Conservation (phyloP, 2,113 vertebrate species). For the Melanostigma gelatinosum region DNA sequence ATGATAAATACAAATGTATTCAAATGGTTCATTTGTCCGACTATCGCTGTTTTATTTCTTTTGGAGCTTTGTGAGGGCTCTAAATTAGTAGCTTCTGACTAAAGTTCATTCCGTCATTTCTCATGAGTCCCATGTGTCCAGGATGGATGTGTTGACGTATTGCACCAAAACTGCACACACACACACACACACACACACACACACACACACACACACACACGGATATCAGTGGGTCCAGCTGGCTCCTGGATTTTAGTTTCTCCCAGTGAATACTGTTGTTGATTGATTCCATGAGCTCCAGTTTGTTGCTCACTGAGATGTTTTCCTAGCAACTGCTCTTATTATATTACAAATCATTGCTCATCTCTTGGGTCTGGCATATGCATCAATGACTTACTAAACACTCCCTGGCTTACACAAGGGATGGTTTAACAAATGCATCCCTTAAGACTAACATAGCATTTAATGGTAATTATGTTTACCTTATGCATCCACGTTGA, state of each 20-base stretch:
- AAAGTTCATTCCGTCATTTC: conserved; percentile 35
- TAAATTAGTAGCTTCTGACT: conserved; percentile 36
- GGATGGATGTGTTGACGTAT: conserved; percentile 44
- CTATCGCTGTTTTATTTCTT: conserved; percentile 28
- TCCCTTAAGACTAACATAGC: not conserved
- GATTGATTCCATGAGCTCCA: conserved; percentile 55
- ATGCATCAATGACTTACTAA: conserved; percentile 48
- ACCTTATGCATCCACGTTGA: not conserved
- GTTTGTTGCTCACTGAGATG: conserved; percentile 30
- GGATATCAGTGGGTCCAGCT: conserved; percentile 16
- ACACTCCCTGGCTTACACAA: conserved; percentile 15
- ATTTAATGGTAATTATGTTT: not conserved
- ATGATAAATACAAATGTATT: conserved; percentile 1
- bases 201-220: conserved; percentile 11
- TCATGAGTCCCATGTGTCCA: conserved; percentile 53
- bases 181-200: not conserved
- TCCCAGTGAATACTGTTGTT: conserved; percentile 51
- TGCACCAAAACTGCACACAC: conserved; percentile 37
- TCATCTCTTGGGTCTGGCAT: conserved; percentile 57
- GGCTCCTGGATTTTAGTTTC: conserved; percentile 46
- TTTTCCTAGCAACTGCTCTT: conserved; percentile 68
- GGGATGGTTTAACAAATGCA: not conserved
- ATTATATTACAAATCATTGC: conserved; percentile 38
- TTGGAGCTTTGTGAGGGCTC: conserved; percentile 2
- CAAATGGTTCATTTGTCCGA: not conserved